Evolutionary conservation across 53 echinoderm and acorn worm genomes (phyloP), one percentile per base, ranked within the genome.

Genomic region (Henricia sp.): DNA sequence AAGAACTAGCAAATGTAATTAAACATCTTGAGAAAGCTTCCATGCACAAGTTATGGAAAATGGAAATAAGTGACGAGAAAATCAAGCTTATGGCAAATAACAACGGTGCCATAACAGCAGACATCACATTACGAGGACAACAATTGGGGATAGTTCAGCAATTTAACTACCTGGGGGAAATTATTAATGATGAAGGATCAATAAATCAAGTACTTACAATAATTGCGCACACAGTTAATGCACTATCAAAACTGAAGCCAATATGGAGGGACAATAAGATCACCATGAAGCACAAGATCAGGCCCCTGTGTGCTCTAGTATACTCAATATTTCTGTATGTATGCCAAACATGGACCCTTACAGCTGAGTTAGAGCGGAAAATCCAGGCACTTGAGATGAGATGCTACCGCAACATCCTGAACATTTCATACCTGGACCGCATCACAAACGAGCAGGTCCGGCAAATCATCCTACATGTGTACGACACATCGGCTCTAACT

Each of bases 1-100:
- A 67, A 5, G 90, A 90, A 62, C 68, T 72, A 5, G 68, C 56
- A 1, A 62, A 83, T 56, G 71, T 88, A 19, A 67, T 89, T 24
- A 52, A 72, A 9, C 3, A 43, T 40, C 74, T 89, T 4, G 64
- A 89, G 1, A 3, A 52, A 48, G 43, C 85, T n/a, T 85, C 59
- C 11, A 43, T 38, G 9, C 41, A 14, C n/a, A n/a, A n/a, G n/a
- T n/a, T n/a, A 28, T 74, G 62, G 52, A 64, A 60, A 16, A 85
- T 74, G 71, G 74, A 85, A 17, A 74, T 85, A 59, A 73, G 46
- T 43, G 72, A 37, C 9, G 67, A 67, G 16, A 37, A 67, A 37
- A 89, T 68, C 2, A 77, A 85, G 68, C 42, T 90, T 66, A 85
- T 76, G 85, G 77, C 73, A 25, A 77, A 67, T n/a, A 86, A 39